A percentile compares a stretch with the other conserved stretches of the same genome.
phyloP scores from a whole-genome alignment of 2,888 invertebrate genomes.

The Parnassius mnemosyne region DNA sequence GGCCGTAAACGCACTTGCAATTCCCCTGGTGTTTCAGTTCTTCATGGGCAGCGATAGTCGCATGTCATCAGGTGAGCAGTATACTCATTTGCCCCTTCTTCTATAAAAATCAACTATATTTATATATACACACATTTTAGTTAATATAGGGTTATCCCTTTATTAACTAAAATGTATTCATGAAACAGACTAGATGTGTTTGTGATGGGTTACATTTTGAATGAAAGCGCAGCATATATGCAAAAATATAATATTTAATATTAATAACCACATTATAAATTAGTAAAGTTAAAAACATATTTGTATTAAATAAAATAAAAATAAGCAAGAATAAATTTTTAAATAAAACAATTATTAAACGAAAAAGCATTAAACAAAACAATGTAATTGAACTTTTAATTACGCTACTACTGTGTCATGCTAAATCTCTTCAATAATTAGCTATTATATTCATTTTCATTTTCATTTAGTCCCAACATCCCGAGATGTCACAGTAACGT shows the following conservation, averaged over 20 bases:
- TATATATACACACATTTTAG: no score
- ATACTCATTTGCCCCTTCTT: no score
- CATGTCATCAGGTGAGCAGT: no score
- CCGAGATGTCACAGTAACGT: slow-evolving; percentile 65
- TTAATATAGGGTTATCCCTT: no score
- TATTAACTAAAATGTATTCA: no score
- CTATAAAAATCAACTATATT: no score
- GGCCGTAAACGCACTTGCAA: no score
- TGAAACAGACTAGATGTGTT: no score
- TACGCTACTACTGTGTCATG: not conserved
- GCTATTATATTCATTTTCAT: slow-evolving; percentile 22
- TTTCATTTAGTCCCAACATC: slow-evolving; percentile 68
- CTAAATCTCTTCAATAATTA: no score
- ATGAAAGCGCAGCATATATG: slow-evolving; percentile 5
- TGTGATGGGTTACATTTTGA: not conserved
- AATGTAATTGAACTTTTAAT: not conserved
- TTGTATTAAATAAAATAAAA: slow-evolving; percentile 21
- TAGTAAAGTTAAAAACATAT: slow-evolving; percentile 43
- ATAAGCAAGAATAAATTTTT: not conserved
- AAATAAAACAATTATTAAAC: not conserved
- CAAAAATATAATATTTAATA: slow-evolving; percentile 24
- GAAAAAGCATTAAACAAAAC: not conserved
- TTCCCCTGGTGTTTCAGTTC: no score
- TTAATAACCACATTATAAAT: slow-evolving; percentile 42
- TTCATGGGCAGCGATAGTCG: no score